Percentiles rank a stretch among this genome's conserved stretches.
These are phyloP conservation scores for Xenopus petersii DNA, from an alignment of 2,797 vertebrate species.

Conservation along the genomic window DNA sequence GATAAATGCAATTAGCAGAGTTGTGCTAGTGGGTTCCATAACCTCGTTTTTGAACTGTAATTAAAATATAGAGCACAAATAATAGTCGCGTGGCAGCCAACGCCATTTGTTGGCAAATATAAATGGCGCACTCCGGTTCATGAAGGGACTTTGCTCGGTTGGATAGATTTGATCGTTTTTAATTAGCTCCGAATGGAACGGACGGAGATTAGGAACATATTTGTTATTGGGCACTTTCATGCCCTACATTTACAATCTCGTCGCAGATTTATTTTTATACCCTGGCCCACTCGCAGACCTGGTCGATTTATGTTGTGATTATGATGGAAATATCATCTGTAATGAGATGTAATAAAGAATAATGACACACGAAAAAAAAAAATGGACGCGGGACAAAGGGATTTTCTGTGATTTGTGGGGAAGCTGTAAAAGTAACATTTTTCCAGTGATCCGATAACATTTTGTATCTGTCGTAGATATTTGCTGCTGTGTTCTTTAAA, in stretches of 20 bases:
- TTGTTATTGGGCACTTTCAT: not conserved
- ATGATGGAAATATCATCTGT: not conserved
- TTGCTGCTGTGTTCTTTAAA: no score
- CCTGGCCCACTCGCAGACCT: not conserved
- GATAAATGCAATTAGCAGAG: slow-evolving; percentile 24
- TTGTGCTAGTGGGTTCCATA: slow-evolving; percentile 34
- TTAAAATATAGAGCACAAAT: slow-evolving; percentile 26
- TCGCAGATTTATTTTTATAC: not conserved
- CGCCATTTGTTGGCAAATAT: not conserved
- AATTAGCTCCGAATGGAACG: slow-evolving; percentile 10
- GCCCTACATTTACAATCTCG: not conserved
- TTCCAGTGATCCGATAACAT: no score
- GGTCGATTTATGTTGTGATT: not conserved
- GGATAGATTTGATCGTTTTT: slow-evolving; percentile 14
- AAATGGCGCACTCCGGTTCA: slow-evolving; percentile 11
- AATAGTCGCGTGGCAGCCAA: slow-evolving; percentile 9
- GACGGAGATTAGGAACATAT: slow-evolving; percentile 1
- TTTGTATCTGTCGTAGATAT: no score
- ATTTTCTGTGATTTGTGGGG: not conserved
- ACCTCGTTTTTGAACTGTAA: slow-evolving; percentile 40
- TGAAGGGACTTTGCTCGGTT: not conserved
- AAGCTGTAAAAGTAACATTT: no score
- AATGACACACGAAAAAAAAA: not conserved
- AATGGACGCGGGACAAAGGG: not conserved
- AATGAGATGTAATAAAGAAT: not conserved